Evolutionary conservation across 2,888 invertebrate genomes (phyloP), one percentile per base, ranked within the genome.

Genomic region (Luffia ferchaultella): DNA sequence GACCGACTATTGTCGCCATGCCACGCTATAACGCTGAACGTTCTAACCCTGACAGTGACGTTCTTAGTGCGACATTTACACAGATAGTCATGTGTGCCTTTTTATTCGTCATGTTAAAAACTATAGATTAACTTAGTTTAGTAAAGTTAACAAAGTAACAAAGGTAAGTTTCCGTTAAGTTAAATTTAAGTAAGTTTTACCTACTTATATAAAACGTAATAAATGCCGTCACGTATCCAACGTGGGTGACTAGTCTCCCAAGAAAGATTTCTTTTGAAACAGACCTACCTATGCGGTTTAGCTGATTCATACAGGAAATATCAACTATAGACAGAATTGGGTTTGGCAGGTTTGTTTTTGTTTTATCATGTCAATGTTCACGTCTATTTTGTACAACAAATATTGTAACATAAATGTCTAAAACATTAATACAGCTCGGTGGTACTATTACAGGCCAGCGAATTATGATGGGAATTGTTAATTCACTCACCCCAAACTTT

Each of bases 381-480:
- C 30, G 30, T 30, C 30, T 7, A 7, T 30, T 12, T 30, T 7
- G 12, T 12, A 30, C 3, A 12, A 3, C 5, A 30, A 7, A 30
- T 30, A 12, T 30, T 30, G 12, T 30, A 30, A 30, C 30, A 7
- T 3, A 30, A 30, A 3, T 30, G 12, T 12, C 3, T 30, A 30
- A 30, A 30, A 30, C 30, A 30, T 30, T 30, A 30, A 30, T 12
- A 7, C 30, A 30, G 30, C 30, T 30, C 30, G 30, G 5, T 12
- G 30, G 61, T 62, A 58, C 65, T 66, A 63, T 69, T 69, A 71
- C 71, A 70, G 66, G 65, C 68, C 64, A 63, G 67, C 67, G 66
- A 70, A 71, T 73, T 72, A 74, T 70, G 67, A 72, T 67, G 64
- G 71, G 68, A 71, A n/a, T 71, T 73, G 71, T 75, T 75, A 74